Percentiles rank a stretch among this genome's conserved stretches.
These are phyloP conservation scores for Drosophila suboccidentalis DNA, from an alignment of 2,888 invertebrate species.

Conservation along the genomic window DNA sequence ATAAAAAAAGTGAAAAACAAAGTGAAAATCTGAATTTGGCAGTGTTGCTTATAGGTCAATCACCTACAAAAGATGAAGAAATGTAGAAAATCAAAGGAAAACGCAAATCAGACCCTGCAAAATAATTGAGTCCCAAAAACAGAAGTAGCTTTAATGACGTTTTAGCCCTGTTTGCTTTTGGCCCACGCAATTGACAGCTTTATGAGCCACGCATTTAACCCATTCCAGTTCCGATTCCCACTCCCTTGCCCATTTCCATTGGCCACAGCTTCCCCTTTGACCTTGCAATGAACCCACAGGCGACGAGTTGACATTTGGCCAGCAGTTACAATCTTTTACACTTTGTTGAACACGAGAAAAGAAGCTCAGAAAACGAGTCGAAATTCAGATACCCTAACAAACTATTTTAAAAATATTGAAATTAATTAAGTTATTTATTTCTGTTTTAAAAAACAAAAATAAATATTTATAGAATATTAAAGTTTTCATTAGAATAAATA, in stretches of 20 bases:
- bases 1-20: background rate
- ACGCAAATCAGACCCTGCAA: conserved; percentile 28
- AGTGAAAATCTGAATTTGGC: conserved; percentile 23
- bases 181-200: conserved; percentile 18
- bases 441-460: too few relatives aligned
- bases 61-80: conserved; percentile 13
- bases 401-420: too few relatives aligned
- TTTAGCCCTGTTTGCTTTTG: conserved; percentile 2
- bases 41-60: conserved; percentile 38
- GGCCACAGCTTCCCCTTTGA: conserved; percentile 26
- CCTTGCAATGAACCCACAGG: conserved; percentile 41
- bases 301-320: conserved; percentile 47
- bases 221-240: background rate
- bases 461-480: too few relatives aligned
- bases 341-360: conserved; percentile 12
- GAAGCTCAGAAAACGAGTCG: background rate
- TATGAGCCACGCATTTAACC: conserved; percentile 14
- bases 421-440: too few relatives aligned
- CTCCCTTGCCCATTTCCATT: background rate
- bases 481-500: too few relatives aligned
- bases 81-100: background rate
- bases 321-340: conserved; percentile 32
- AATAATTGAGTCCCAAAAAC: conserved; percentile 4
- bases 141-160: conserved; percentile 1
- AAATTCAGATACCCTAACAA: background rate